Percentiles rank a stretch among this genome's conserved stretches.
These are phyloP conservation scores for Odocoileus virginianus DNA, from an alignment of 2,113 vertebrate genomes.

Conservation along the genomic window DNA sequence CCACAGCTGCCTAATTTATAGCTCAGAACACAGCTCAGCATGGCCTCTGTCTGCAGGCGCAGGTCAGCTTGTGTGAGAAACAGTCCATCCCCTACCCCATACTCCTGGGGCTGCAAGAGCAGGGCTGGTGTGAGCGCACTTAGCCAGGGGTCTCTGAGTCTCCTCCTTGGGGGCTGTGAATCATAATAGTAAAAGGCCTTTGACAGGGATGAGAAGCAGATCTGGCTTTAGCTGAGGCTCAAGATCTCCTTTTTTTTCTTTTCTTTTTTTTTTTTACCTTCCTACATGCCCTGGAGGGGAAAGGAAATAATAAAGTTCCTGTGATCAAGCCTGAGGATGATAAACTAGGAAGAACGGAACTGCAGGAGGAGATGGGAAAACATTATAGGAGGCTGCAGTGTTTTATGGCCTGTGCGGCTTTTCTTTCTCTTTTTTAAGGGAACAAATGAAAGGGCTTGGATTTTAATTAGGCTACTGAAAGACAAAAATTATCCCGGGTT, in stretches of 20 bases:
- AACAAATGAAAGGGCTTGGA: slow-evolving; percentile 11
- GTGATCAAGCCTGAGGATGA: slow-evolving; percentile 15
- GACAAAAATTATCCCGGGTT: neutral
- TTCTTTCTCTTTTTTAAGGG: neutral
- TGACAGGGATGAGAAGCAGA: neutral
- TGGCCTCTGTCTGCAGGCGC: neutral
- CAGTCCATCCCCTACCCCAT: neutral
- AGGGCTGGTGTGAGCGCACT: no score
- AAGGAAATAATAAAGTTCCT: slow-evolving; percentile 22
- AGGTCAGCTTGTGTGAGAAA: neutral
- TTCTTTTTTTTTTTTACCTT: neutral
- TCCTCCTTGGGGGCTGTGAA: neutral
- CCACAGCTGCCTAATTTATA: neutral
- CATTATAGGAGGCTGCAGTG: neutral
- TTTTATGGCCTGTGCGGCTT: neutral
- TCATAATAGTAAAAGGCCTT: neutral
- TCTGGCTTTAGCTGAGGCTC: neutral
- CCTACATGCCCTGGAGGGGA: neutral
- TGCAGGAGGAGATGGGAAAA: neutral
- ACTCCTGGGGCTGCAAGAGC: neutral
- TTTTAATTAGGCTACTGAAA: slow-evolving; percentile 33
- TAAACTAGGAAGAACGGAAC: neutral
- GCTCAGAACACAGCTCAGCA: neutral
- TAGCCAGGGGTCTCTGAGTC: neutral
- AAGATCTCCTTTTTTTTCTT: neutral